Conservation (phyloP, 2,113 vertebrate species). For the Vimba vimba region DNA sequence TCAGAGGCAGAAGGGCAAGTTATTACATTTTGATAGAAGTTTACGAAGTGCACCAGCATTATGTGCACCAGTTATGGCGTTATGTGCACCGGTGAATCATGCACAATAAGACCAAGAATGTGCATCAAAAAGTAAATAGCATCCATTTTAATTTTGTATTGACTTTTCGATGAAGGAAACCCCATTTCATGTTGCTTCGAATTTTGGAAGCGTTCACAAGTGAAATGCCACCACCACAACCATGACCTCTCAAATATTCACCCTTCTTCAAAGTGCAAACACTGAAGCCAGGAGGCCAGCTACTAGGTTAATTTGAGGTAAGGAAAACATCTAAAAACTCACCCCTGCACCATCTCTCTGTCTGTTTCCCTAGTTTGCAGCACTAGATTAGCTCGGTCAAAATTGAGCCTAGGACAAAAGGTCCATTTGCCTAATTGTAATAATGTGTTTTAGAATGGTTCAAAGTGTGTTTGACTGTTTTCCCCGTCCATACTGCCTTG, state of each 20-base stretch:
- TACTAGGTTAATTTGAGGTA: not conserved
- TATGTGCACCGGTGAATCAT: not conserved
- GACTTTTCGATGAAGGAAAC: not conserved
- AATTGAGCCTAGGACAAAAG: not conserved
- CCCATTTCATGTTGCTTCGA: not conserved
- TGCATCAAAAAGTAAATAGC: constrained; percentile 6
- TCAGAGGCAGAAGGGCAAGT: not conserved
- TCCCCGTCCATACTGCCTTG: not conserved
- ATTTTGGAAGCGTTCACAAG: not conserved
- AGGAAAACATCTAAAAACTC: not conserved
- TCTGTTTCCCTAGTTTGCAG: not conserved
- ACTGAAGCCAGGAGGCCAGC: not conserved
- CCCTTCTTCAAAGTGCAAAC: not conserved
- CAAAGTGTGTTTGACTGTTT: not conserved
- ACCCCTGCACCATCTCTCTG: not conserved
- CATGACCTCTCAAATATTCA: not conserved
- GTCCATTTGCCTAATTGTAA: not conserved
- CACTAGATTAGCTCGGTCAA: not conserved
- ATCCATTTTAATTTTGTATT: not conserved
- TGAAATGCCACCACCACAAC: constrained; percentile 17
- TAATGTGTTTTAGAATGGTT: not conserved
- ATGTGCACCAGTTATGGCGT: too few relatives aligned
- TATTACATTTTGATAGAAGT: not conserved
- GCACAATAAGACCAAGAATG: not conserved
- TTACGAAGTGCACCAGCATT: not conserved